Percentiles rank a stretch among this genome's conserved stretches.
Conservation (phyloP, 2,113 vertebrate genomes). For the Poecile atricapillus region DNA sequence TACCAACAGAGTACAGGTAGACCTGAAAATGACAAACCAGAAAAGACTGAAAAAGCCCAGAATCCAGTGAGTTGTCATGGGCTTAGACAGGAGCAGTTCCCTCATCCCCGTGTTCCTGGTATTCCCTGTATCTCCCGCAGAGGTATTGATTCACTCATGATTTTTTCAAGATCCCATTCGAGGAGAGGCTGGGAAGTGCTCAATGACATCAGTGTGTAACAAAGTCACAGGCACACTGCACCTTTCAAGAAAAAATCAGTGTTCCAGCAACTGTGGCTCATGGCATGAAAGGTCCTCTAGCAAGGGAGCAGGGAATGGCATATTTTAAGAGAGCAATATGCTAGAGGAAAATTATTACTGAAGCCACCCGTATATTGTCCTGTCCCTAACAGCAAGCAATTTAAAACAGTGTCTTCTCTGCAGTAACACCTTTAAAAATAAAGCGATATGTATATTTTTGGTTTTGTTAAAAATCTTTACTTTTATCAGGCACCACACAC, state of each 20-base stretch:
- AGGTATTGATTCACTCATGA: not conserved
- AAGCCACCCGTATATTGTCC: constrained; percentile 1
- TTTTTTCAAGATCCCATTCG: not conserved
- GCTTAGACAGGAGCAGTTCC: not conserved
- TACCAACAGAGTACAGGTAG: not conserved
- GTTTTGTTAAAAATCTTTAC: constrained; percentile 18
- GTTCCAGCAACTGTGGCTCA: not conserved
- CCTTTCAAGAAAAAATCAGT: not conserved
- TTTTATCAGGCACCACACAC: constrained; percentile 13
- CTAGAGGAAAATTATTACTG: not conserved
- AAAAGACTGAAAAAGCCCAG: not conserved
- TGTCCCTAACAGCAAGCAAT: not conserved
- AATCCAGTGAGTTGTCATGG: not conserved
- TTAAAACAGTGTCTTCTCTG: constrained; percentile 20
- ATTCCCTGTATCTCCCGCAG: not conserved
- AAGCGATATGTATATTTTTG: constrained; percentile 25
- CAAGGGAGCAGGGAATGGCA: not conserved
- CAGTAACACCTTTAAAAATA: constrained; percentile 46
- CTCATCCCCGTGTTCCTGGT: not conserved
- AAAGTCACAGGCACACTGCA: not conserved
- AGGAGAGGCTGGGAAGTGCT: not conserved
- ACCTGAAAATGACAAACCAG: not conserved
- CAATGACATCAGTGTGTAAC: not conserved
- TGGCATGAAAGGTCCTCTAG: not conserved
- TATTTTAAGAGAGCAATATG: not conserved